Evolutionary conservation across 92 coral and sea anemone genomes (phyloP).

Genomic region (Porites lobata): DNA sequence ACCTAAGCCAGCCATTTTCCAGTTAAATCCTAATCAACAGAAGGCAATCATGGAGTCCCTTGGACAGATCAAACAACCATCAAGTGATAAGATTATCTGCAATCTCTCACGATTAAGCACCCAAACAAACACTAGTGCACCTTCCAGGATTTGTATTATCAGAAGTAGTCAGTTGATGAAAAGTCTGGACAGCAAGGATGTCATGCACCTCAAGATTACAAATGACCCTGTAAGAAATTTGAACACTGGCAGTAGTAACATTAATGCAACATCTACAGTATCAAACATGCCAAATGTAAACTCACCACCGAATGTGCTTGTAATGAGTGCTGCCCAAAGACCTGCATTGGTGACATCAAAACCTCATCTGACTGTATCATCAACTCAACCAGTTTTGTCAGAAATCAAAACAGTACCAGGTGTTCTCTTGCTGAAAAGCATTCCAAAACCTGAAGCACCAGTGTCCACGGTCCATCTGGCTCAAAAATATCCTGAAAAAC

Average conservation of each 20-base stretch:
- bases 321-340: slow-evolving; percentile 1
- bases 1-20: slow-evolving; percentile 47
- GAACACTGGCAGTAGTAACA: background rate
- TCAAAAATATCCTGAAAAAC: background rate
- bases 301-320: background rate
- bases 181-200: slow-evolving; percentile 84
- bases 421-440: background rate
- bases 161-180: slow-evolving; percentile 69
- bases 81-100: slow-evolving; percentile 76
- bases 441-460: background rate
- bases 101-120: slow-evolving; percentile 73
- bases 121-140: slow-evolving; percentile 34
- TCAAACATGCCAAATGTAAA: background rate
- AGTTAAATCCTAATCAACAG: slow-evolving; percentile 28
- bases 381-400: background rate
- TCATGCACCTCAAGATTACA: slow-evolving; percentile 79
- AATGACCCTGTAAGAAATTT: slow-evolving; percentile 66
- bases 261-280: background rate
- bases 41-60: slow-evolving; percentile 13
- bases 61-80: slow-evolving; percentile 26
- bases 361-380: background rate
- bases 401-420: background rate
- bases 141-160: slow-evolving; percentile 61
- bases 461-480: background rate
- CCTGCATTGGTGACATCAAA: background rate